Evolutionary conservation across 1,140 invertebrate genomes (phyloP), one percentile per base, ranked within the genome.

Genomic region (Drosophila repleta): DNA sequence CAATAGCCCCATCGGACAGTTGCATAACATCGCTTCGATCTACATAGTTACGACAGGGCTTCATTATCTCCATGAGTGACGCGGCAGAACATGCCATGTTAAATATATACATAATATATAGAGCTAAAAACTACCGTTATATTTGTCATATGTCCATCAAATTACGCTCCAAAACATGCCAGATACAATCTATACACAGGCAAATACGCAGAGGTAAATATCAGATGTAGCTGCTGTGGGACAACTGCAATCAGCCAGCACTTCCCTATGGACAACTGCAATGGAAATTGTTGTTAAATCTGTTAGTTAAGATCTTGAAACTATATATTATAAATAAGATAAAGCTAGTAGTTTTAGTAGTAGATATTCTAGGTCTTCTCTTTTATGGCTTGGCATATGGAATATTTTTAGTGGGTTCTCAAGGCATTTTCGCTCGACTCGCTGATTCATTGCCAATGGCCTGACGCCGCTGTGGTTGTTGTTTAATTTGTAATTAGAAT

Each of bases 401-500:
- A 15, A 21, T 46, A 4, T 20, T 20, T 10, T 46, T 10, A 43
- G 18, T 46, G 39, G 55, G 24, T 45, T 57, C 55, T 57, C 55
- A 57, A 45, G 55, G 55, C 20, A 26, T 29, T 15, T 29, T 15
- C 15, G n/a, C 48, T 15, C n/a, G 4, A n/a, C 20, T 5, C 17
- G 4, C 49, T 55, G 49, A 69, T 17, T 64, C 67, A 70, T 15
- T 70, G 24, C 35, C 57, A 48, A 15, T 21, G 21, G 4, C 15
- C 24, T 29, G 26, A 58, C 41, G 24, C 41, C 20, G 56, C 29
- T 32, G 43, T 39, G 17, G 43, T 39, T 49, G 35, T 65, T 57
- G 56, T 56, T 56, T 57, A 65, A 43, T 43, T 58, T 71, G 68
- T 65, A 66, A 71, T 71, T 58, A 66, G 68, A 71, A 71, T 71